Evolutionary conservation across 1,140 invertebrate species (phyloP).

Genomic region (Nasonia giraulti): DNA sequence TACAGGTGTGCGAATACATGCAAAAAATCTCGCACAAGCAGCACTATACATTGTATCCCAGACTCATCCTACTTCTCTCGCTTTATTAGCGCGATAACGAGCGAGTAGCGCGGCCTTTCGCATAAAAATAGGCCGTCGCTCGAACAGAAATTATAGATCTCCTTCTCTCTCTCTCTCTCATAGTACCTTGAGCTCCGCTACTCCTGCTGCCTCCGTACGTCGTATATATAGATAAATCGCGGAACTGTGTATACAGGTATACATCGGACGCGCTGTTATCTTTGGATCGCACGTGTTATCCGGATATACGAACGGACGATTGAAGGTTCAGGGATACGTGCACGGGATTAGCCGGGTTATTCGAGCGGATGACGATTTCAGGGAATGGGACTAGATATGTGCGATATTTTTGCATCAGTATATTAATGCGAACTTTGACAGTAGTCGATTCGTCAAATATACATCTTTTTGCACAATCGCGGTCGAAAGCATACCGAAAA

Average conservation of each 20-base stretch:
- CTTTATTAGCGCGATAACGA: conserved; percentile 47
- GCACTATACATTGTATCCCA: background rate
- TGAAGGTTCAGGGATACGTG: too few species aligned
- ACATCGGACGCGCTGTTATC: background rate
- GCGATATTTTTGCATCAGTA: too few species aligned
- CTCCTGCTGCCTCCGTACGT: background rate
- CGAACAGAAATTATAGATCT: conserved; percentile 31
- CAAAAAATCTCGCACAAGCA: background rate
- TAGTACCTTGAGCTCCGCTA: background rate
- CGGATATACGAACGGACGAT: too few species aligned
- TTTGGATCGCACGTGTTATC: too few species aligned
- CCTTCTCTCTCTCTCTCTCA: background rate
- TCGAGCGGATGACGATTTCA: too few species aligned
- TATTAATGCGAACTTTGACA: too few species aligned
- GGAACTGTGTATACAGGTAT: background rate
- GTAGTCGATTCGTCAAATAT: too few species aligned
- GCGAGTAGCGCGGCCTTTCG: conserved; percentile 33
- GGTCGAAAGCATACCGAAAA: too few species aligned
- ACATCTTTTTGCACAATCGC: too few species aligned
- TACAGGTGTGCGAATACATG: background rate
- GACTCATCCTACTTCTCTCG: conserved; percentile 42
- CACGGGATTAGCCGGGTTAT: too few species aligned
- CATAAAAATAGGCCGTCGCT: conserved; percentile 47
- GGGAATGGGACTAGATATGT: too few species aligned
- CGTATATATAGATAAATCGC: conserved; percentile 7